Evolutionary conservation across 2,113 vertebrate genomes (phyloP).

Genomic region (Calidris pugnax): DNA sequence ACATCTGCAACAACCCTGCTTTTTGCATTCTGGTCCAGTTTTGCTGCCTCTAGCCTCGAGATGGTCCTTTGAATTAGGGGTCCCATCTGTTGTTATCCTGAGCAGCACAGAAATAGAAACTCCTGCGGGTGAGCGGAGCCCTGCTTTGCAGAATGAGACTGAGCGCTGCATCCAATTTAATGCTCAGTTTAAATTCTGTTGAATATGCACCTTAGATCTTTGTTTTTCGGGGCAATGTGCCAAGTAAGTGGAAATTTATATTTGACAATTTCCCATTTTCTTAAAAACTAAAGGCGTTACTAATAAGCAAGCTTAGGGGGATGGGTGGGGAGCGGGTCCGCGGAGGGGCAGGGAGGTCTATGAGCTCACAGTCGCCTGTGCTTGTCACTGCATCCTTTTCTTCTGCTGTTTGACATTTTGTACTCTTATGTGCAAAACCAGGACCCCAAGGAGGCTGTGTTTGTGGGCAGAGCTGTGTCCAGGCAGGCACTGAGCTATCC

Average conservation of each 20-base stretch:
- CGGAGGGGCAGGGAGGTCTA: neutral
- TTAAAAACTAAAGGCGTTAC: neutral
- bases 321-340: neutral
- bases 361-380: neutral
- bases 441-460: neutral
- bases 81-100: slow-evolving; percentile 61
- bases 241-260: neutral
- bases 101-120: slow-evolving; percentile 45
- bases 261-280: neutral
- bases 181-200: slow-evolving; percentile 21
- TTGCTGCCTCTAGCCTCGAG: neutral
- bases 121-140: neutral
- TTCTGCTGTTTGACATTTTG: neutral
- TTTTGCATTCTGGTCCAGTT: slow-evolving; percentile 5
- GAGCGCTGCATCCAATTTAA: slow-evolving; percentile 3
- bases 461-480: neutral
- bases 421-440: neutral
- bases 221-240: neutral
- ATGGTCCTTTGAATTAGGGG: slow-evolving; percentile 30
- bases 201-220: neutral
- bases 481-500: neutral
- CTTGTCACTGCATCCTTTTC: neutral
- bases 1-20: neutral
- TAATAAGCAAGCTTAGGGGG: neutral
- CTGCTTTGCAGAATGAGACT: slow-evolving; percentile 2